phyloP scores from a whole-genome alignment of 2,888 invertebrate species.

The Zelleria hepariella region DNA sequence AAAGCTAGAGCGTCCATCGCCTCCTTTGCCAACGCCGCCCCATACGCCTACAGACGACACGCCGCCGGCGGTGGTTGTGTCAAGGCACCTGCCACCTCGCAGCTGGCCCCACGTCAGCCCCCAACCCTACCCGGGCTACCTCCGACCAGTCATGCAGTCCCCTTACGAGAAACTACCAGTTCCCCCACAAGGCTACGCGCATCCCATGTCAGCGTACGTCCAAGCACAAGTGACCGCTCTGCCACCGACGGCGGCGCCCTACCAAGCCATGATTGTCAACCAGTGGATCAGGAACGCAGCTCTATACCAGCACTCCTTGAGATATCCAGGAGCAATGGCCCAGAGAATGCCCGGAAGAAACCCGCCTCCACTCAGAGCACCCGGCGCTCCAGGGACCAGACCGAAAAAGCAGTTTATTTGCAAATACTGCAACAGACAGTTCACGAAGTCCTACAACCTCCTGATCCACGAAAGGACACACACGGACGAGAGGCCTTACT shows the following conservation, averaged over 20 bases:
- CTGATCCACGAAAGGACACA: constrained; percentile 98
- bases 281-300: constrained; percentile 83
- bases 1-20: constrained; percentile 73
- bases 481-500: constrained; percentile 96
- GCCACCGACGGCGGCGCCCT: constrained; percentile 59
- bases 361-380: constrained; percentile 69
- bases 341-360: constrained; percentile 66
- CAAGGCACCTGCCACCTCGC: constrained; percentile 41
- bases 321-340: constrained; percentile 63
- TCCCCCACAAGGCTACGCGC: constrained; percentile 31
- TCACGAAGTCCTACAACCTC: constrained; percentile 98
- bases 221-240: constrained; percentile 61
- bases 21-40: constrained; percentile 79
- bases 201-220: constrained; percentile 59
- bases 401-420: constrained; percentile 94
- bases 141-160: constrained; percentile 47
- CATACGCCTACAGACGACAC: constrained; percentile 79
- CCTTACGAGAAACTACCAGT: constrained; percentile 55
- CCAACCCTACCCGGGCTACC: constrained; percentile 48
- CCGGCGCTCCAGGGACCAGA: constrained; percentile 71
- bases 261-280: constrained; percentile 77
- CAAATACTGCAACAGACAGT: constrained; percentile 96
- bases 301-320: constrained; percentile 73
- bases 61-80: constrained; percentile 61
- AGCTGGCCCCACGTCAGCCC: constrained; percentile 32